These are phyloP conservation scores for Parus major DNA, from an alignment of 2,113 vertebrate genomes.

Conservation along the genomic window DNA sequence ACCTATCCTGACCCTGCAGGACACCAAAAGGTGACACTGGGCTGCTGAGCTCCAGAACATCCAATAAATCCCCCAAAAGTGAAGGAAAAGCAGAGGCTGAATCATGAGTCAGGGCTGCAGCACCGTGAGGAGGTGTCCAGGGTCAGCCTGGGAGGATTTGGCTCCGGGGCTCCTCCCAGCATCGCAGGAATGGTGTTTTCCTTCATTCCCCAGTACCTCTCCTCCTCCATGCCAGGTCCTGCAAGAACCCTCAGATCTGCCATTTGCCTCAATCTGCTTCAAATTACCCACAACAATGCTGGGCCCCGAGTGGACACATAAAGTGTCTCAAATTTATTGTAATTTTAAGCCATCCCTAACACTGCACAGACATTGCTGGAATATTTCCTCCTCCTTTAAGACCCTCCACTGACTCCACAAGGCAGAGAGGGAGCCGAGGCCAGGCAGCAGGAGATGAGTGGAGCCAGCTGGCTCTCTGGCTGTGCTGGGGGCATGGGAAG, in stretches of 20 bases:
- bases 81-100: background rate
- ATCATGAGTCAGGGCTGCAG: background rate
- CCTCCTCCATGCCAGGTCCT: background rate
- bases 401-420: background rate
- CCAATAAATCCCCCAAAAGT: background rate
- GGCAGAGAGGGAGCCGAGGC: background rate
- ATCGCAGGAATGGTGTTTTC: background rate
- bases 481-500: constrained; percentile 12
- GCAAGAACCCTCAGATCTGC: background rate
- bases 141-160: background rate
- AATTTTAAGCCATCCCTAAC: constrained; percentile 4
- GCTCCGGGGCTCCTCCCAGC: fast-evolving
- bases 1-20: background rate
- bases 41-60: background rate
- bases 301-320: background rate
- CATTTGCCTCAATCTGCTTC: constrained; percentile 38
- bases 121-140: background rate
- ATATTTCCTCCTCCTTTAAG: background rate
- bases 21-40: background rate
- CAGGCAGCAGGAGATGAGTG: constrained; percentile 3
- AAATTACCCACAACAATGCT: constrained; percentile 22
- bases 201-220: background rate
- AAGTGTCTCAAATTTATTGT: constrained; percentile 19
- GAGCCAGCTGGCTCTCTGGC: constrained; percentile 33
- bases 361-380: background rate